Evolutionary conservation across 2,113 vertebrate species (phyloP), one percentile per base, ranked within the genome.

Genomic region (Hyperoodon ampullatus): DNA sequence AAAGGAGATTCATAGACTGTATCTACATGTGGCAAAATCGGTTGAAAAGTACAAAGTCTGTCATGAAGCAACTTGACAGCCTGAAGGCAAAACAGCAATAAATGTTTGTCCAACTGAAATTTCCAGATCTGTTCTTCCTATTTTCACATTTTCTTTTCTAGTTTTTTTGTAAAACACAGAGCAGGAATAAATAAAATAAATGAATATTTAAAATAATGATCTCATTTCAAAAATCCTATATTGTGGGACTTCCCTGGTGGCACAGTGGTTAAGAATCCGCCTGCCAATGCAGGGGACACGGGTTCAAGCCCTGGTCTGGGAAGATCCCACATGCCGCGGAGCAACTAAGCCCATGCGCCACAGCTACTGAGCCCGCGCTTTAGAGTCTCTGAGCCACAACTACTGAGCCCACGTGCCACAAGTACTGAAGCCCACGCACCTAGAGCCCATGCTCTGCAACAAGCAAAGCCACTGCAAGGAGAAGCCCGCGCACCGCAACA

Each of bases 161-260:
- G 0, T 7, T 1, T 71, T 71, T 72, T 74, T 83, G 4, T 66
- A 68, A 92, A 96, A 61, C 16, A 60, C 4, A 85, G 16, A 86
- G 3, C 30, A 95, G 2, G 2, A 82, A 68, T 70, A 86, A 96
- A 95, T 70, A 86, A 96, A 95, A 50, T 23, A 75, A 95, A 47
- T 33, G 12, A 97, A 96, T 68, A 92, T 11, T 90, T 28, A 68
- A 93, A 96, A 88, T 66, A 96, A 19, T 94, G 92, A 85, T 19
- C 9, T 93, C 0, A 1, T 92, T 33, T 50, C 14, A 84, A 96
- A 65, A 88, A 50, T 30, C 24, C 58, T 24, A 21, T 47, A 95
- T 97, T 44, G 39, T 24, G 92, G 53, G 53, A 53, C 53, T 18
- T 53, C 53, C 53, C 15, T 53, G 53, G 53, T 53, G 53, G 53